Evolutionary conservation across 2,113 vertebrate genomes (phyloP), one percentile per base, ranked within the genome.

Genomic region (Alectura lathami): DNA sequence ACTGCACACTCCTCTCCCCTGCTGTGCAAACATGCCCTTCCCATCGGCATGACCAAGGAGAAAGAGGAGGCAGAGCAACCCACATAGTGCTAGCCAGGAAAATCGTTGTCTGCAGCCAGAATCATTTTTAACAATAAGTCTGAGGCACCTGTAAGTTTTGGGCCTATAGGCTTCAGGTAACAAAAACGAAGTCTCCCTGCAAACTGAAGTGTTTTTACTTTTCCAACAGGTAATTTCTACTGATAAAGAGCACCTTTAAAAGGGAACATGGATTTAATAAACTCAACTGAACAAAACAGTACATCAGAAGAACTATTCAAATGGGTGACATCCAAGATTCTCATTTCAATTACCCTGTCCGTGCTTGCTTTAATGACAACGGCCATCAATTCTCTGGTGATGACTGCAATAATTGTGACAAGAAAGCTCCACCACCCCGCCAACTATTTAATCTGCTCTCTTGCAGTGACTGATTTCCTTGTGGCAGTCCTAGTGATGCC

Each of bases 401-500:
- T 99, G 95, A 98, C 99, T 66, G 99, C 99, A 59, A 99, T 99
- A 94, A 98, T 99, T 15, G 99, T 99, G 91, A 99, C 99, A 20
- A 98, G 98, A 91, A 99, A 99, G 95, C 97, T 99, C 86, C 99
- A 99, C 96, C 99, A 99, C 91, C 99, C 99, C 1, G 99, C 99
- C 97, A 99, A 99, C 97, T 99, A 99, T 88, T 97, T 99, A 87
- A 99, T 99, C 96, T 99, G 99, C 95, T 99, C 99, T 16, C 97
- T 99, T 73, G 99, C 99, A 16, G 98, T 98, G 90, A 99, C 99
- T 2, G 99, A 99, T 97, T 99, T 99, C 85, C 98, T 99, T 73
- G 99, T 99, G 84, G 99, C 99, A 29, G 98, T 99, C 64, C 95
- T 99, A 82, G 99, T 99, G 95, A 99, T 99, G 99, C 99, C 99